A percentile compares a stretch with the other conserved stretches of the same genome.
Conservation (phyloP, 37 sponge, comb jelly and placozoan genomes). For the Amphimedon queenslandica region DNA sequence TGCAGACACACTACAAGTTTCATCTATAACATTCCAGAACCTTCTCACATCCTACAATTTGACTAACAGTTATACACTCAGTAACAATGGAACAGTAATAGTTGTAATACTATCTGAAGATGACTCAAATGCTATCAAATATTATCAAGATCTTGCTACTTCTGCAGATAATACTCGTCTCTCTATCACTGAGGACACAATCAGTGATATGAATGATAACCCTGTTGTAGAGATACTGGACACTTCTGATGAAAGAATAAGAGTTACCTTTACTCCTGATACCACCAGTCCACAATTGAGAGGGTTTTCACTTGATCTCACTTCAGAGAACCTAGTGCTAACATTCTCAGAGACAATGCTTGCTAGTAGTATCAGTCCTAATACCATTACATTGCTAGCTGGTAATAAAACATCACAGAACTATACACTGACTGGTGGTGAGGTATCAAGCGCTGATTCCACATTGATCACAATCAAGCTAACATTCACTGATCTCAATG, state of each 20-base stretch:
- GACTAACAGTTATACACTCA: slow-evolving; percentile 25
- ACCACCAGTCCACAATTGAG: slow-evolving; percentile 67
- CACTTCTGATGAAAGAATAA: slow-evolving; percentile 18
- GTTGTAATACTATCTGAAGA: slow-evolving; percentile 44
- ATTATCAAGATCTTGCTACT: slow-evolving; percentile 39
- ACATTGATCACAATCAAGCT: slow-evolving; percentile 42
- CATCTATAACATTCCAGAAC: slow-evolving; percentile 61
- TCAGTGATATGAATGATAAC: slow-evolving; percentile 72
- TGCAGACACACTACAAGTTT: slow-evolving; percentile 37
- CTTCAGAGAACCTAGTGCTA: slow-evolving; percentile 47
- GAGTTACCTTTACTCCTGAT: slow-evolving; percentile 54
- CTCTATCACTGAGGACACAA: slow-evolving; percentile 20
- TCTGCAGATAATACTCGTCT: slow-evolving; percentile 51
- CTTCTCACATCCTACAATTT: slow-evolving; percentile 32
- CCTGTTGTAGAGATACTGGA: slow-evolving; percentile 25
- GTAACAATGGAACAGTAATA: slow-evolving; percentile 56
- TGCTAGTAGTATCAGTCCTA: slow-evolving; percentile 52
- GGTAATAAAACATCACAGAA: neutral
- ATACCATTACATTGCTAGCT: slow-evolving; percentile 37
- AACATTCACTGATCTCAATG: slow-evolving; percentile 63
- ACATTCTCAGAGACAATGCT: slow-evolving; percentile 81
- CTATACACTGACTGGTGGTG: slow-evolving; percentile 67
- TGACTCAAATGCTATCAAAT: slow-evolving; percentile 74
- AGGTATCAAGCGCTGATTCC: neutral
- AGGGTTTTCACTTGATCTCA: slow-evolving; percentile 64